Evolutionary conservation across 2,888 invertebrate genomes (phyloP), one percentile per base, ranked within the genome.

Genomic region (Glyphotaelius pellucidus): DNA sequence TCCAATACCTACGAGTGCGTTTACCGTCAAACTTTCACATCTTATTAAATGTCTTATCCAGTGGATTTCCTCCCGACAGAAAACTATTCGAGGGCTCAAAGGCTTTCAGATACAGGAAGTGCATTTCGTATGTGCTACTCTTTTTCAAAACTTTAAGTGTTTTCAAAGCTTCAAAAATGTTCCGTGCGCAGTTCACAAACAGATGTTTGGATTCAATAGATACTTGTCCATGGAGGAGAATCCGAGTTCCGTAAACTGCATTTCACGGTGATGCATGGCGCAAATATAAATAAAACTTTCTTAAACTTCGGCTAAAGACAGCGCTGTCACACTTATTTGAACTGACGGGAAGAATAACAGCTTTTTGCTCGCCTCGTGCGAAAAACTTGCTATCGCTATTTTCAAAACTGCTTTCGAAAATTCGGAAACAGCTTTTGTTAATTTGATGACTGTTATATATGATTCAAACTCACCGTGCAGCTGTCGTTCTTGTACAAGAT

Each of bases 191-290:
- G 86, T 91, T 92, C 83, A 85, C 91, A 91, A 90, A 91, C 93
- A 92, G 93, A 93, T 93, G 93, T 93, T 93, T 93, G 91, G 90
- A 93, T 93, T 93, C 93, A 93, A 93, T 93, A 91, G 92, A 90
- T 91, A 90, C 93, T 93, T 91, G 83, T 91, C 88, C 67, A 4
- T 67, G 42, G 84, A 90, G 79, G 90, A 90, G 91, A 90, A 89
- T 67, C 89, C 19, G 89, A 92, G 89, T 93, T 93, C 42, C 31
- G 90, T 80, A 91, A 91, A 90, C 91, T 91, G 91, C 91, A 91
- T 91, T 89, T 88, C 84, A 52, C 83, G 52, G 88, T 83, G 89
- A 91, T 80, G 85, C 83, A 89, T 83, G 47, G 90, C 38, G 91
- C 89, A 90, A 85, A 90, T 79, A 90, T 79, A 91, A 89, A 67